A percentile compares a stretch with the other conserved stretches of the same genome.
phyloP scores from a whole-genome alignment of 1,140 invertebrate species.

The Pseudobourletiella spinata region DNA sequence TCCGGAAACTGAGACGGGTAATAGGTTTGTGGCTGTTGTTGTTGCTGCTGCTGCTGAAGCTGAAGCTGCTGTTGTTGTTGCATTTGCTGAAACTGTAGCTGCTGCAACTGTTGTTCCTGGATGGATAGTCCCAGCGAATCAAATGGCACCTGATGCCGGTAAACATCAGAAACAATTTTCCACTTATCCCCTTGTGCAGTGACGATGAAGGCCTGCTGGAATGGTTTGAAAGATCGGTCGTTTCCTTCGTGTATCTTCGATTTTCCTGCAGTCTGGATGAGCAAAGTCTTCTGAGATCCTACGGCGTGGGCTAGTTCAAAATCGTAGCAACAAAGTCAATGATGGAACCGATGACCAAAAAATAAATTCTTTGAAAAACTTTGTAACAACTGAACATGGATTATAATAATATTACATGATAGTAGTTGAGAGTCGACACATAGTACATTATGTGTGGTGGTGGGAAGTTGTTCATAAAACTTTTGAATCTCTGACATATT shows the following conservation, averaged over 20 bases:
- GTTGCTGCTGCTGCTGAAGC: neutral
- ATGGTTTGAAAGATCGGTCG: constrained; percentile 50
- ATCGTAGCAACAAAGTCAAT: constrained; percentile 39
- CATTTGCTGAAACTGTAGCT: neutral
- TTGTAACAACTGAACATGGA: neutral
- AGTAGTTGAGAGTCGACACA: constrained; percentile 19
- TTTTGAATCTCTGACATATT: constrained; percentile 15
- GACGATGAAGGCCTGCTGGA: constrained; percentile 71
- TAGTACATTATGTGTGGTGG: neutral
- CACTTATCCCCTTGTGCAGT: constrained; percentile 73
- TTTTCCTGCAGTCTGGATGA: constrained; percentile 63
- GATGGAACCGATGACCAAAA: neutral
- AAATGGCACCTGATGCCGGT: constrained; percentile 56
- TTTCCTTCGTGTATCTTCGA: constrained; percentile 53
- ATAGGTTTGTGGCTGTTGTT: neutral
- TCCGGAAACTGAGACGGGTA: neutral
- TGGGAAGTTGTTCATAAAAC: constrained; percentile 22
- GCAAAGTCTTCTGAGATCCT: constrained; percentile 56
- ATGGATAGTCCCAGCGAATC: neutral
- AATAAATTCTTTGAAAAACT: neutral
- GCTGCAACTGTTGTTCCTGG: neutral
- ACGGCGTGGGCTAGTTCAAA: no score
- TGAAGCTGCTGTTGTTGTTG: neutral
- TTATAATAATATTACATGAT: constrained; percentile 40
- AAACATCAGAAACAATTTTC: constrained; percentile 79